Percentiles rank a stretch among this genome's conserved stretches.
These are phyloP conservation scores for Pogonophryne albipinna DNA, from an alignment of 2,797 vertebrate species.

Conservation along the genomic window DNA sequence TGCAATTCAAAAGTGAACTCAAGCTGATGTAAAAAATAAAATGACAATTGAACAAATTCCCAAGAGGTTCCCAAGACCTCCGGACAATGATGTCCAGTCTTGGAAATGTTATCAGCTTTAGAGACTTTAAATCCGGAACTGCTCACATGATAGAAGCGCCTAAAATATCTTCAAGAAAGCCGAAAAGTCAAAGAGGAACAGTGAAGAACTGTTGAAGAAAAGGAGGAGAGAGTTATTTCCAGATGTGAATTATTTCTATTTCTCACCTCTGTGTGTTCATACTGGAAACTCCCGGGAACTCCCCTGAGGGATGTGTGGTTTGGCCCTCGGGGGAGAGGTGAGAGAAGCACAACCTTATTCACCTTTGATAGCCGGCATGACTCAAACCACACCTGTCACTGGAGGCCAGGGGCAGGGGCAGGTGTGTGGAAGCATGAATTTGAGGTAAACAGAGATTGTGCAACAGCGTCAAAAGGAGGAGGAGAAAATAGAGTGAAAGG, in stretches of 20 bases:
- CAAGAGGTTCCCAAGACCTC: background rate
- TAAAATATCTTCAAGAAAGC: conserved; percentile 27
- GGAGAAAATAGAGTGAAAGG: conserved; percentile 16
- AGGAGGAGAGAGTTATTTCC: conserved; percentile 48
- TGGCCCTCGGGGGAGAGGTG: conserved; percentile 46
- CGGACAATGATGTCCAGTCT: background rate
- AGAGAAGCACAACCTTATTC: conserved; percentile 61
- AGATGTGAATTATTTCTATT: conserved; percentile 62
- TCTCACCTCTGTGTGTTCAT: conserved; percentile 63
- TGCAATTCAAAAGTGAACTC: background rate
- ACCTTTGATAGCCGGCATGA: conserved; percentile 64
- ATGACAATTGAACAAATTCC: background rate
- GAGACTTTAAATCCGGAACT: conserved; percentile 26
- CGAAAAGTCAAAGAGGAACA: conserved; percentile 13
- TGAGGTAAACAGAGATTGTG: conserved; percentile 7
- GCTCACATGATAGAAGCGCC: background rate
- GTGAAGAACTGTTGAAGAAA: conserved; percentile 12
- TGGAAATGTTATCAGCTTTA: background rate
- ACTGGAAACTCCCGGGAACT: conserved; percentile 74
- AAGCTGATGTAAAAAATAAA: background rate
- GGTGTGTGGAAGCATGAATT: conserved; percentile 11
- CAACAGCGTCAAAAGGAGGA: conserved; percentile 3
- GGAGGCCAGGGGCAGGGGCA: conserved; percentile 9
- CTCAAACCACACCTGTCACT: conserved; percentile 67
- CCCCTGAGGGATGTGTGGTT: conserved; percentile 60